Evolutionary conservation across 2,113 vertebrate species (phyloP).

Genomic region (Solea senegalensis): DNA sequence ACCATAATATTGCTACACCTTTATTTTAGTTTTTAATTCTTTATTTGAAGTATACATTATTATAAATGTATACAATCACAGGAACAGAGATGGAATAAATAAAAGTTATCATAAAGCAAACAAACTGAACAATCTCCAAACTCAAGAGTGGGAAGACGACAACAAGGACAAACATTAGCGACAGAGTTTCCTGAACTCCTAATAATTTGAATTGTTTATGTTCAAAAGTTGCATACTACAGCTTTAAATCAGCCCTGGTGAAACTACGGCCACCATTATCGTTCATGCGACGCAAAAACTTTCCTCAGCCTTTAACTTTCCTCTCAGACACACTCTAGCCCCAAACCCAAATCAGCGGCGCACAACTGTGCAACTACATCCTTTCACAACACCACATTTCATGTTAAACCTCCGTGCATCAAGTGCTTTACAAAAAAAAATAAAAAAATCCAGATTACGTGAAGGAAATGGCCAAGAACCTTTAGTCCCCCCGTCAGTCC

Average conservation of each 20-base stretch:
- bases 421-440: conserved; percentile 48
- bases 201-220: background rate
- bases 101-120: too few relatives aligned
- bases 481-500: conserved; percentile 33
- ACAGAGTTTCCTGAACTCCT: too few relatives aligned
- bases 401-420: conserved; percentile 24
- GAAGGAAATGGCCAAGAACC: conserved; percentile 47
- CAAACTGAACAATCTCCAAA: too few relatives aligned
- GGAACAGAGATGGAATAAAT: too few relatives aligned
- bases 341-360: background rate
- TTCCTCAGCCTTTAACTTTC: background rate
- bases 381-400: conserved; percentile 27
- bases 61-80: too few relatives aligned
- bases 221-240: background rate
- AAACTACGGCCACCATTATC: too few relatives aligned
- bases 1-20: too few relatives aligned
- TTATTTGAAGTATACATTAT: too few relatives aligned
- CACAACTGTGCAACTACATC: conserved; percentile 2
- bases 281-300: background rate
- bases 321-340: background rate
- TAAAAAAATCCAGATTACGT: conserved; percentile 43
- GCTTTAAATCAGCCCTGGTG: too few relatives aligned
- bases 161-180: too few relatives aligned
- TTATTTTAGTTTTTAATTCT: too few relatives aligned
- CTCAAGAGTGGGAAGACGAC: too few relatives aligned